These are phyloP conservation scores for Pseudopleuronectes americanus DNA, from an alignment of 2,797 vertebrate species.

Conservation along the genomic window DNA sequence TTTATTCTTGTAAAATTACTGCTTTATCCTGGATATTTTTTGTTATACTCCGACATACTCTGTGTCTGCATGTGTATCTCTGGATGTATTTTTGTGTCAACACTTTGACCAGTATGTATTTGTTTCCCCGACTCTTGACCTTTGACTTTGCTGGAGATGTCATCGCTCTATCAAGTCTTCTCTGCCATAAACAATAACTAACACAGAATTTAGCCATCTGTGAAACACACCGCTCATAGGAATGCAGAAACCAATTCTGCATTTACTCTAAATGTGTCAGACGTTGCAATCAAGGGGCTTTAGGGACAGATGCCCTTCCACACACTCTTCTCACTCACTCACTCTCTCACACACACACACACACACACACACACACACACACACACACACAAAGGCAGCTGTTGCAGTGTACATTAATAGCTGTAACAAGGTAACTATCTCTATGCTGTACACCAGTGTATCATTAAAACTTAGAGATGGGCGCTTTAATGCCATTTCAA, in stretches of 20 bases:
- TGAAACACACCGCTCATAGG: constrained; percentile 30
- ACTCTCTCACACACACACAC: constrained; percentile 13
- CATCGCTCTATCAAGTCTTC: background rate
- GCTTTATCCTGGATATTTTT: too few species aligned
- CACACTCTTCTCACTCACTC: constrained; percentile 19
- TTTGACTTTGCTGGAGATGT: constrained; percentile 15
- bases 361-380: constrained; percentile 38
- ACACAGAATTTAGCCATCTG: constrained; percentile 27
- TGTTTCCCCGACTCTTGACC: constrained; percentile 10
- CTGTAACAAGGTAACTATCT: constrained; percentile 66
- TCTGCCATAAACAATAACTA: constrained; percentile 7
- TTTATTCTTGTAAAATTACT: too few species aligned
- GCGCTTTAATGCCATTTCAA: constrained; percentile 73
- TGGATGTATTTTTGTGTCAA: too few species aligned
- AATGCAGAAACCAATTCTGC: constrained; percentile 45
- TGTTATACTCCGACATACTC: too few species aligned
- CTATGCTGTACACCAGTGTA: constrained; percentile 61
- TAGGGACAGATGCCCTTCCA: constrained; percentile 58
- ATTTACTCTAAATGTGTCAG: constrained; percentile 56
- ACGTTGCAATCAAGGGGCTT: constrained; percentile 49
- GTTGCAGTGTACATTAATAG: constrained; percentile 74
- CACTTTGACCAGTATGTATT: background rate
- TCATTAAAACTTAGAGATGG: constrained; percentile 77
- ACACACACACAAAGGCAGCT: constrained; percentile 69
- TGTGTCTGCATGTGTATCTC: too few species aligned